Base-by-base conservation (phyloP, 2,888 invertebrate species). In the Himalopsyche kuldschensis region DNA sequence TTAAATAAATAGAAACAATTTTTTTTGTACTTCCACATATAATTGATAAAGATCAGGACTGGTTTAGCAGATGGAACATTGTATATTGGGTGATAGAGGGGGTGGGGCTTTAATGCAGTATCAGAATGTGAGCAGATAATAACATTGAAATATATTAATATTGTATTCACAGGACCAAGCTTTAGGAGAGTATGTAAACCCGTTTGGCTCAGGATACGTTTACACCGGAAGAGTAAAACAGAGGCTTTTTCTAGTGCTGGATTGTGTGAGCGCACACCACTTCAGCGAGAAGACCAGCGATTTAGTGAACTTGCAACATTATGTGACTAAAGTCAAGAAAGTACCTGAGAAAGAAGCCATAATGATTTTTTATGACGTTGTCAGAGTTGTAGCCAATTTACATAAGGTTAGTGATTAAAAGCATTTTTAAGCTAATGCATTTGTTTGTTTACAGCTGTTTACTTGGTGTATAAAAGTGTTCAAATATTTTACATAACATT, bases 311-410 rank as follows among this genome's bases (percentile, higher is more conserved):
- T 90, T 95, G 3, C 95, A 95, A 88, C 94, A 95, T 87, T 95
- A 96, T 88, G 95, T 96, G 30, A 95, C 96, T 78, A 94, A 93
- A 89, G 95, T 95, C 84, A 95, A 95, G 88, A 95, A 95, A 88
- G 92, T 96, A 3, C 92, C 93, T 0, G 96, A 96, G 88, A 93
- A 93, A 87, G 95, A 96, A 88, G 95, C 95, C 1, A 91, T 96
- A 63, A 88, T 94, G 78, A 95, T 96, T 88, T 95, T 96, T 88
- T 94, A 93, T 88, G 94, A 95, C 89, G 94, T 95, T 87, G 95
- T 96, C 63, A 91, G 93, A 88, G 94, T 96, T 79, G 95, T 96
- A 1, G 93, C 94, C 80, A 93, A 93, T 89, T 91, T 96, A 87
- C 96, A 96, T 90, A 93, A 94, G 91, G 95, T 95, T 15, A 15